phyloP scores from a whole-genome alignment of 2,113 vertebrate species.

The Stegostoma tigrinum region DNA sequence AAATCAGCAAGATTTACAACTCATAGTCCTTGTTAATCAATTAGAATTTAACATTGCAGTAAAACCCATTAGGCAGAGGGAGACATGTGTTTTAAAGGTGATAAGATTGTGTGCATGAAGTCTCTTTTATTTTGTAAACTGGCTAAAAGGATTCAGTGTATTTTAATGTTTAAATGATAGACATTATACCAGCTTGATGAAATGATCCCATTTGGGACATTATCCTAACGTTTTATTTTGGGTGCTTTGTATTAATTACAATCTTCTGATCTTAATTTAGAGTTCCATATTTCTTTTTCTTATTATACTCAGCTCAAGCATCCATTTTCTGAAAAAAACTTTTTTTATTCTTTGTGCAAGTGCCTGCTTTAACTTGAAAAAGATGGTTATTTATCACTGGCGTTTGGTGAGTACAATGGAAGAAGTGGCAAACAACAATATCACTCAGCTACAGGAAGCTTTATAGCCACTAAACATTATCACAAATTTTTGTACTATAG shows the following conservation, averaged over 20 bases:
- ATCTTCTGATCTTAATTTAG: background rate
- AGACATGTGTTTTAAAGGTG: background rate
- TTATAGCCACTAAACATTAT: too few species aligned
- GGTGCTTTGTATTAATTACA: background rate
- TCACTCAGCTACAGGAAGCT: too few species aligned
- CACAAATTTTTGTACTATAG: too few species aligned
- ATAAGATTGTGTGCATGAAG: background rate
- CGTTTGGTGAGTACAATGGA: too few species aligned
- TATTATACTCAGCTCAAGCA: background rate
- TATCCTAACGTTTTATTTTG: background rate
- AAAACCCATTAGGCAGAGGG: background rate
- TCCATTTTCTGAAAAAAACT: background rate
- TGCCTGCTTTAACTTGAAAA: too few species aligned
- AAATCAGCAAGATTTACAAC: background rate
- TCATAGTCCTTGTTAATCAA: background rate
- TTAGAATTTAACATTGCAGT: background rate
- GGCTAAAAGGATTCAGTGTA: too few species aligned
- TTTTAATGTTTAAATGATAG: background rate
- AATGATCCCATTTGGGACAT: background rate
- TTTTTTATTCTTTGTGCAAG: too few species aligned
- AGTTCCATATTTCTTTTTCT: background rate
- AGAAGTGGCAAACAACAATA: too few species aligned
- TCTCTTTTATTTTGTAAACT: too few species aligned
- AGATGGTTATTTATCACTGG: too few species aligned
- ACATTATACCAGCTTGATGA: background rate